phyloP scores from a whole-genome alignment of 2,797 vertebrate genomes.

The Tamandua tetradactyla region DNA sequence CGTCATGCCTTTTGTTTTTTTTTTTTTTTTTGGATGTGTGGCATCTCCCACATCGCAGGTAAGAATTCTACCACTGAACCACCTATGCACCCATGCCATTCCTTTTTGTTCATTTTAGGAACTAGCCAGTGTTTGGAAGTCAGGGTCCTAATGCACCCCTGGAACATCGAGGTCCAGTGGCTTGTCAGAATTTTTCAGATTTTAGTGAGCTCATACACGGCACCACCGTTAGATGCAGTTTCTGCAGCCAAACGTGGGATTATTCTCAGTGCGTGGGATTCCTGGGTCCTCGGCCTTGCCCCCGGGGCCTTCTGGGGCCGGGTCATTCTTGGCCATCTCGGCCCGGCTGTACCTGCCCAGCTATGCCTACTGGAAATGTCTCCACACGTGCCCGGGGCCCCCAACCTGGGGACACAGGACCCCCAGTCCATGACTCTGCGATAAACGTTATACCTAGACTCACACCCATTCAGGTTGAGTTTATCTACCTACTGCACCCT shows the following conservation, averaged over 20 bases:
- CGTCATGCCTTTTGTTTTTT: no score
- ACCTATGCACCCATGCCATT: not conserved
- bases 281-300: not conserved
- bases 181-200: not conserved
- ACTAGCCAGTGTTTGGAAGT: not conserved
- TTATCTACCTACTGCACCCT: not conserved
- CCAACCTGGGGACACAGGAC: rapidly evolving
- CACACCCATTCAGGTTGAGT: rapidly evolving
- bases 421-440: not conserved
- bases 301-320: rapidly evolving
- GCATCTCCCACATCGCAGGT: no score
- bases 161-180: not conserved
- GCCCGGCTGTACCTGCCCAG: rapidly evolving
- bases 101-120: not conserved
- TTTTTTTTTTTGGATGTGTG: no score
- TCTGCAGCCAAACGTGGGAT: not conserved
- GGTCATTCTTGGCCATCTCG: rapidly evolving
- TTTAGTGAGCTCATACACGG: not conserved
- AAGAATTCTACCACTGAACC: no score
- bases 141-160: rapidly evolving
- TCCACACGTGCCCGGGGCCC: not conserved
- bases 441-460: no score
- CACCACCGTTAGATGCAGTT: rapidly evolving
- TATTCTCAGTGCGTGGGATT: not conserved
- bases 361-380: not conserved